These are phyloP conservation scores for Staurois parvus DNA, from an alignment of 2,797 vertebrate genomes.

Conservation along the genomic window DNA sequence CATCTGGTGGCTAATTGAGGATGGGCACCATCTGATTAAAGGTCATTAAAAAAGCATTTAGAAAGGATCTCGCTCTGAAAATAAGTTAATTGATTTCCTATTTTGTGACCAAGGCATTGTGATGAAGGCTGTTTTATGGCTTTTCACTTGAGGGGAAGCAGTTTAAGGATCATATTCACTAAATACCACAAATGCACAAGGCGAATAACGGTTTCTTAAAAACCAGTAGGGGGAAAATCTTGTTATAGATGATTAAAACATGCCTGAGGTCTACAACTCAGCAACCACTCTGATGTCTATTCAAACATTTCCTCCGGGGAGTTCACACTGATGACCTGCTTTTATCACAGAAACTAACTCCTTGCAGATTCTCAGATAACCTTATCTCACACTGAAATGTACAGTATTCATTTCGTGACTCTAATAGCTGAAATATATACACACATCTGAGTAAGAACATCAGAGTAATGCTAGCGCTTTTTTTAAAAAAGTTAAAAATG, in stretches of 20 bases:
- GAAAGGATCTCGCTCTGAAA: constrained; percentile 69
- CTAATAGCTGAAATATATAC: background rate
- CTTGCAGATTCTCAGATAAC: constrained; percentile 77
- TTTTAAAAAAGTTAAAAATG: background rate
- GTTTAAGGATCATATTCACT: constrained; percentile 63
- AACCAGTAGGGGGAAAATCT: constrained; percentile 68
- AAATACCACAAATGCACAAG: constrained; percentile 52
- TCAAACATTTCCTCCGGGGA: constrained; percentile 77
- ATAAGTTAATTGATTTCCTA: constrained; percentile 71
- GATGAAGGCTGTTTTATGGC: constrained; percentile 69
- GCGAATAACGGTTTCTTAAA: constrained; percentile 63
- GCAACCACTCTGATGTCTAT: constrained; percentile 75
- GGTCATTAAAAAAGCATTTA: constrained; percentile 67
- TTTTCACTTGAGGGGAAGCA: constrained; percentile 61
- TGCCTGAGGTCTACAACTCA: constrained; percentile 74
- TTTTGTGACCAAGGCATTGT: constrained; percentile 64
- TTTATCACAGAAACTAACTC: constrained; percentile 80
- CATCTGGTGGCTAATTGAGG: constrained; percentile 59
- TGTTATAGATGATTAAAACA: constrained; percentile 70
- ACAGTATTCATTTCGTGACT: constrained; percentile 3
- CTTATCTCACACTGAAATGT: constrained; percentile 68
- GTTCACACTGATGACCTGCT: constrained; percentile 80
- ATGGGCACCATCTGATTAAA: constrained; percentile 56
- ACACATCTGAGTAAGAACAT: constrained; percentile 5
- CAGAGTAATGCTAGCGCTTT: background rate